Conservation (phyloP, 2,113 vertebrate species). For the Vireo altiloquus region DNA sequence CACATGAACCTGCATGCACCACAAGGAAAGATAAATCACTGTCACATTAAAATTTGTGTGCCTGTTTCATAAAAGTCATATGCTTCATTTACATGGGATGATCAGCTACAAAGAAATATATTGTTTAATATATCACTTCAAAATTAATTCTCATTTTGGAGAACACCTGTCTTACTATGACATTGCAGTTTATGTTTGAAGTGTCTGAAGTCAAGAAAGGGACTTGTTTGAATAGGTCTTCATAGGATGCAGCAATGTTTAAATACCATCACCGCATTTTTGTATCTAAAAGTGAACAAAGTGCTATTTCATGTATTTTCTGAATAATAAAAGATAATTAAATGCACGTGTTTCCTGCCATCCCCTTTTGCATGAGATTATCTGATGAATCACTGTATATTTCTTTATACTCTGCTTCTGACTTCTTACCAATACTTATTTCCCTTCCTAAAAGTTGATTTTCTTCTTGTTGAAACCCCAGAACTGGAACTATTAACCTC, state of each 20-base stretch:
- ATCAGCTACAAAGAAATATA: neutral
- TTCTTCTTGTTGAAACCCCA: neutral
- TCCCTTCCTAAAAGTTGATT: neutral
- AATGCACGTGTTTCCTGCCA: slow-evolving; percentile 16
- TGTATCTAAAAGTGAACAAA: neutral
- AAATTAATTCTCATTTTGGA: neutral
- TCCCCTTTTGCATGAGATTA: neutral
- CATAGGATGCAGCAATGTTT: neutral
- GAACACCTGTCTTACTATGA: neutral
- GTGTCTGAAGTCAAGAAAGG: neutral
- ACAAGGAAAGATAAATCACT: slow-evolving; percentile 18
- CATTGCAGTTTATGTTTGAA: neutral
- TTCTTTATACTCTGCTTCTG: neutral
- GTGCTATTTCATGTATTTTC: neutral
- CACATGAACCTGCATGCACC: neutral
- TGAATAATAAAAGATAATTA: neutral
- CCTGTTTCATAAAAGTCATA: slow-evolving; percentile 28
- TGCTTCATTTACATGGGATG: slow-evolving; percentile 24
- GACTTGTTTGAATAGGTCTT: neutral
- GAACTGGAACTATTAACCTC: neutral
- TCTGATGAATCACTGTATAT: neutral
- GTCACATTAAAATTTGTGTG: slow-evolving; percentile 35
- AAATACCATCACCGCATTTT: neutral
- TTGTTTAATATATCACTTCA: neutral
- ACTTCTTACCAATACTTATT: neutral